phyloP scores from a whole-genome alignment of 2,113 vertebrate species.

The Oreocharis arfaki region DNA sequence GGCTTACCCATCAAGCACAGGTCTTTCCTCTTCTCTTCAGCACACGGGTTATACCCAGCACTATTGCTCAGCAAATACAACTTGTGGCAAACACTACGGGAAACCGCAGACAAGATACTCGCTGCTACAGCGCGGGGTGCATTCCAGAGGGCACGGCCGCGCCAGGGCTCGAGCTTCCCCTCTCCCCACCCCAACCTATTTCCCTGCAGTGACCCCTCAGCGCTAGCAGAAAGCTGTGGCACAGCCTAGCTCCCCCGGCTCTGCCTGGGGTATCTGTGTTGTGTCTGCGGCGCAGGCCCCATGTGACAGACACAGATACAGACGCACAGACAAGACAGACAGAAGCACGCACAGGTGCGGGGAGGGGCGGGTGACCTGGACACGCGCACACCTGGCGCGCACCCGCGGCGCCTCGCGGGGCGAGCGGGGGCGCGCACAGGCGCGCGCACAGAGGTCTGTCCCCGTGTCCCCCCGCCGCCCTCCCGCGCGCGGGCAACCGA shows the following conservation, averaged over 20 bases:
- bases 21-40: not conserved
- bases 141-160: not conserved
- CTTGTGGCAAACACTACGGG: not conserved
- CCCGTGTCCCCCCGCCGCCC: not conserved
- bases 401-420: not conserved
- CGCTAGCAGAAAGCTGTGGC: not conserved
- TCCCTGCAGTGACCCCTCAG: conserved; percentile 11
- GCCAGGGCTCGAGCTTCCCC: not conserved
- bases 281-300: conserved; percentile 35
- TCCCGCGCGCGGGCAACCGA: not conserved
- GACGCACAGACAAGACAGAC: not conserved
- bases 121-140: not conserved
- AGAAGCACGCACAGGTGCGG: not conserved
- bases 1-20: not conserved
- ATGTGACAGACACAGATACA: not conserved
- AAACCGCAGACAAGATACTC: not conserved
- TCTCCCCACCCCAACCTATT: not conserved
- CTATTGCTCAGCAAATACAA: conserved; percentile 51
- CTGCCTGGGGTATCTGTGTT: not conserved
- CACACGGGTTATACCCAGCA: not conserved
- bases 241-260: not conserved
- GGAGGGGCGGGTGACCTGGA: not conserved
- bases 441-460: not conserved
- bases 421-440: not conserved
- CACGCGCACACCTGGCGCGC: not conserved